Conservation (phyloP, 2,888 invertebrate genomes). For the Hesperia comma region DNA sequence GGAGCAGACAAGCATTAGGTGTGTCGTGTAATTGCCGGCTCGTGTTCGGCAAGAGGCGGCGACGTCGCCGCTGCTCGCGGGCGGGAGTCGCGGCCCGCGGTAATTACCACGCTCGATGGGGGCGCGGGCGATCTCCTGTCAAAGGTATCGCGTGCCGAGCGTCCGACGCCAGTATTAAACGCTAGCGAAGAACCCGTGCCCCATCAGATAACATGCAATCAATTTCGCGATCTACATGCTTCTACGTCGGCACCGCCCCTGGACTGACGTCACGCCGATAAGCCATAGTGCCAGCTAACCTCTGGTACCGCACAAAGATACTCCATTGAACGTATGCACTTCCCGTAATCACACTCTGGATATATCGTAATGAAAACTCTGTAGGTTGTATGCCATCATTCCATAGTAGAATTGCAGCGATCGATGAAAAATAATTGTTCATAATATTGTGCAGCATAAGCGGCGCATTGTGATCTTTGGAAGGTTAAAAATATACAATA, state of each 20-base stretch:
- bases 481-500: constrained; percentile 16
- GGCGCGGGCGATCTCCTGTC: constrained; percentile 79
- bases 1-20: constrained; percentile 43
- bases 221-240: constrained; percentile 83
- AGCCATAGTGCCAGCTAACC: constrained; percentile 76
- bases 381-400: neutral
- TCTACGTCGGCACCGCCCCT: constrained; percentile 79
- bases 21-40: constrained; percentile 50
- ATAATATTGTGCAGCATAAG: neutral
- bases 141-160: constrained; percentile 79
- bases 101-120: constrained; percentile 74
- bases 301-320: constrained; percentile 64
- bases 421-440: neutral
- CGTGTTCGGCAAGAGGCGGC: constrained; percentile 55
- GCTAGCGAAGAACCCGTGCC: constrained; percentile 82
- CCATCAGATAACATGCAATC: constrained; percentile 83
- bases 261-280: constrained; percentile 79
- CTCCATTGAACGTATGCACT: constrained; percentile 27
- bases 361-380: neutral
- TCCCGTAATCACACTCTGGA: constrained; percentile 7
- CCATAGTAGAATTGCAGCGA: neutral
- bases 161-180: constrained; percentile 80
- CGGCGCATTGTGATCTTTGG: neutral
- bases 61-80: constrained; percentile 79
- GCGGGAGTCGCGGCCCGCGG: constrained; percentile 73